Evolutionary conservation across 1,140 invertebrate species (phyloP).

Genomic region (Heliconius himera): DNA sequence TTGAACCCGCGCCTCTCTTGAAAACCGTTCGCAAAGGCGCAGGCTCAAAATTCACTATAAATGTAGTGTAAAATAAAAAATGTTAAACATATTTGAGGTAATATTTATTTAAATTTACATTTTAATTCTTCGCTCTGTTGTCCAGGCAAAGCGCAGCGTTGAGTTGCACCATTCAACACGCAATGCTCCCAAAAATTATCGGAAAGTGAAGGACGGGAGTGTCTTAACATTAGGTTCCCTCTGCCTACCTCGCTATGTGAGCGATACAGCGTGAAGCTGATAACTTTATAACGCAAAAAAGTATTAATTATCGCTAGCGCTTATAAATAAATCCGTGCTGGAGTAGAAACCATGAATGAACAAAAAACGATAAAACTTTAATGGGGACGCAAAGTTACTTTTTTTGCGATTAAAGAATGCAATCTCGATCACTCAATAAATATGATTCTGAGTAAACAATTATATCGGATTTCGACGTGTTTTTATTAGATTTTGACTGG

Average conservation of each 20-base stretch:
- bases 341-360: constrained; percentile 44
- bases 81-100: no score
- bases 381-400: not conserved
- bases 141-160: not conserved
- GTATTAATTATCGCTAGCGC: constrained; percentile 13
- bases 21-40: no score
- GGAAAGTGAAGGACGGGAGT: not conserved
- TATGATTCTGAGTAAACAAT: constrained; percentile 34
- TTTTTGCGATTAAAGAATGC: not conserved
- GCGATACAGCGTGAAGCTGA: not conserved
- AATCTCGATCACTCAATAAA: constrained; percentile 23
- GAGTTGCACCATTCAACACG: not conserved
- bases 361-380: constrained; percentile 35
- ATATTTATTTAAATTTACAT: not conserved
- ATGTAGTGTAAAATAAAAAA: no score
- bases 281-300: not conserved
- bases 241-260: no score
- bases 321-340: constrained; percentile 6
- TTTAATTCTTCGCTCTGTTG: not conserved
- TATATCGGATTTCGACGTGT: constrained; percentile 7
- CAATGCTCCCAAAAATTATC: not conserved
- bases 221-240: not conserved
- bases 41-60: no score
- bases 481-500: not conserved
- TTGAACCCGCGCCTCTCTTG: no score